phyloP scores from a whole-genome alignment of 2,888 invertebrate species.

The Sympetrum striolatum region DNA sequence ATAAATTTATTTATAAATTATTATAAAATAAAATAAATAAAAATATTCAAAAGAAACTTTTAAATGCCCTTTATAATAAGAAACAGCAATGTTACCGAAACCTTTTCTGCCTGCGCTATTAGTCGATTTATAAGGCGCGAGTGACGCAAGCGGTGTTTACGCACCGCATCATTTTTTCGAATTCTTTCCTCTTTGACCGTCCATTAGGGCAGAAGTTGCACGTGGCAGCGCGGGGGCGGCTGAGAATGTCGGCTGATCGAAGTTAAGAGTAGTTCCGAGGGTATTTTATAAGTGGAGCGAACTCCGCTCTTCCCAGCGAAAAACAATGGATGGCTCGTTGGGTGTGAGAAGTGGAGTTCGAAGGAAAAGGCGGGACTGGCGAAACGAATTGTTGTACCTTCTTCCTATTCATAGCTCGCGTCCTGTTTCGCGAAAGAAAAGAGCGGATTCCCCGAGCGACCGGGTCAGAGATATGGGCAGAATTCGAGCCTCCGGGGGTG shows the following conservation, averaged over 20 bases:
- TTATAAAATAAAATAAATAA: too few species aligned
- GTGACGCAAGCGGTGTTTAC: too few species aligned
- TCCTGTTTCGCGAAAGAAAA: neutral
- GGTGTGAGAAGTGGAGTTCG: neutral
- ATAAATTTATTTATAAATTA: too few species aligned
- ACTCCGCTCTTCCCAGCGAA: neutral
- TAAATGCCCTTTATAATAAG: too few species aligned
- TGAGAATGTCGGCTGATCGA: neutral
- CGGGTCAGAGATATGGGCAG: neutral
- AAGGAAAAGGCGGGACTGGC: neutral
- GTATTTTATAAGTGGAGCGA: neutral
- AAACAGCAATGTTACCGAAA: too few species aligned
- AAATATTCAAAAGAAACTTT: too few species aligned
- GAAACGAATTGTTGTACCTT: neutral
- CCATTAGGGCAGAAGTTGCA: too few species aligned
- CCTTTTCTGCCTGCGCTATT: too few species aligned
- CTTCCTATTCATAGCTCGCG: neutral
- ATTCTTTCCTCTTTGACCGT: too few species aligned
- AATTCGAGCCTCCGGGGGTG: too few species aligned
- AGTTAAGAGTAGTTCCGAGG: neutral
- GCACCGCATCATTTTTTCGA: too few species aligned
- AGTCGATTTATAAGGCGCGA: too few species aligned
- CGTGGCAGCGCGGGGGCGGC: neutral
- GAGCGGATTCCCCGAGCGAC: neutral
- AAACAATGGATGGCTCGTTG: neutral